Conservation (phyloP, 2,888 invertebrate species). For the Lathronympha strigana region DNA sequence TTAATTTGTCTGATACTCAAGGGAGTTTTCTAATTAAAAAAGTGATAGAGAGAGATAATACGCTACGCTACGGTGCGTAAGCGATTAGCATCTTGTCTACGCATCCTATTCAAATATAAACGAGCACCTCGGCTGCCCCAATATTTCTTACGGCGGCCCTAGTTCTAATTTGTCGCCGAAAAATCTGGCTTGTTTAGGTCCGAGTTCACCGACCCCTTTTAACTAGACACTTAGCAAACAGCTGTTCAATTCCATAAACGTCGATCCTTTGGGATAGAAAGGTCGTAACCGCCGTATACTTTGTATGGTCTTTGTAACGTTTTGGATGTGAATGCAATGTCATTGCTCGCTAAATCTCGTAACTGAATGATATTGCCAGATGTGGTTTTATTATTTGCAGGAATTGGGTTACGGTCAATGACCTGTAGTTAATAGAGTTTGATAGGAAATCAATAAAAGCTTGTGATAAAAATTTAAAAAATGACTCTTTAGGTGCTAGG, state of each 20-base stretch:
- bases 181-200: constrained; percentile 18
- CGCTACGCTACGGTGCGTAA: no score
- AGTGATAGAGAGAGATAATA: no score
- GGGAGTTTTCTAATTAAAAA: no score
- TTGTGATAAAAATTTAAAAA: no score
- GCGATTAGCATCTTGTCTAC: no score
- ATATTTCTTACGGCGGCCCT: no score
- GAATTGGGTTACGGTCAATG: constrained; percentile 17
- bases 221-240: constrained; percentile 16
- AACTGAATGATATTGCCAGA: constrained; percentile 16
- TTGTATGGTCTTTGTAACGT: background rate
- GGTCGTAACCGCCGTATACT: background rate
- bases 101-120: no score
- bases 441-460: no score
- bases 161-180: constrained; percentile 1
- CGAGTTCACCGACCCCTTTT: constrained; percentile 11
- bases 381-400: constrained; percentile 21
- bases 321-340: background rate
- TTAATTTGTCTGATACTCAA: no score
- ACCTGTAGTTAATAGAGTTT: background rate
- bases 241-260: constrained; percentile 14
- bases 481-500: no score
- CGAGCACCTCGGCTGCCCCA: no score
- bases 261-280: background rate
- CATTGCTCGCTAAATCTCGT: constrained; percentile 16